Evolutionary conservation across 53 echinoderm and acorn worm genomes (phyloP).

Genomic region (Paracentrotus lividus): DNA sequence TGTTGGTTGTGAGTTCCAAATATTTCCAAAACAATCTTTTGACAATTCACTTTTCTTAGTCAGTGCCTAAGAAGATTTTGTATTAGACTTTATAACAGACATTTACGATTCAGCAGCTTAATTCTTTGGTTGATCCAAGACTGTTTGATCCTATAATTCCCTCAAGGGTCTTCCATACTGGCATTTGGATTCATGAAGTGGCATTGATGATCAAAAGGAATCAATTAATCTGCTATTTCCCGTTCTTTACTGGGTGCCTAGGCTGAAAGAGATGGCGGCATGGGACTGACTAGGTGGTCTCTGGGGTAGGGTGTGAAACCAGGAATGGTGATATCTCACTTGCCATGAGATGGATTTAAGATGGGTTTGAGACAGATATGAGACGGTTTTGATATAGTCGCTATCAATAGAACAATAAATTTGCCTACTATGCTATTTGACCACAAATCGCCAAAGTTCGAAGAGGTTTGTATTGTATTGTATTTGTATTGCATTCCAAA

Average conservation of each 20-base stretch:
- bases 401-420: too few relatives aligned
- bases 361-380: too few relatives aligned
- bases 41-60: slow-evolving; percentile 36
- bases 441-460: too few relatives aligned
- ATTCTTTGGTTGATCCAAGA: slow-evolving; percentile 13
- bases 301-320: slow-evolving; percentile 9
- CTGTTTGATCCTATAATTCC: slow-evolving; percentile 5
- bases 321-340: slow-evolving; percentile 22
- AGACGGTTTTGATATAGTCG: too few relatives aligned
- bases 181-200: background rate
- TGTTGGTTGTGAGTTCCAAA: background rate
- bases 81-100: slow-evolving; percentile 15
- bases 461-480: too few relatives aligned
- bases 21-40: slow-evolving; percentile 12
- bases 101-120: background rate
- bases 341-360: too few relatives aligned
- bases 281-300: slow-evolving; percentile 56
- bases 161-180: background rate
- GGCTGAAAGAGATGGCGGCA: slow-evolving; percentile 22
- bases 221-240: slow-evolving; percentile 65
- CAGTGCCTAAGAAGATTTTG: background rate
- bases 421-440: too few relatives aligned
- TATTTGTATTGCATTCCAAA: too few relatives aligned
- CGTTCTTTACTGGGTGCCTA: background rate
- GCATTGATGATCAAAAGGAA: slow-evolving; percentile 57